Evolutionary conservation across 30 jellyfish, hydroid and myxozoan genomes (phyloP).

Genomic region (Catostylus mosaicus): DNA sequence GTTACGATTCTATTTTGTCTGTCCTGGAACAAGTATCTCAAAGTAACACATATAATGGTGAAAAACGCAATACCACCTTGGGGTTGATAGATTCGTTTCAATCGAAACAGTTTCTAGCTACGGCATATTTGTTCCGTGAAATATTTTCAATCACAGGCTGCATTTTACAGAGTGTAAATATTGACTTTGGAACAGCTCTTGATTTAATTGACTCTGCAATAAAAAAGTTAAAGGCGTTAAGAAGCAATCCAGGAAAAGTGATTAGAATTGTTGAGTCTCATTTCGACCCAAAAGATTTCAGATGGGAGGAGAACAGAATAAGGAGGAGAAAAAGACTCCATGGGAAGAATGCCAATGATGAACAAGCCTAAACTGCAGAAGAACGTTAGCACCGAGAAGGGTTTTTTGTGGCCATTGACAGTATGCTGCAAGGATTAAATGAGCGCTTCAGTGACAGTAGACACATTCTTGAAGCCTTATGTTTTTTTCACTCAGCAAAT

Average conservation of each 20-base stretch:
- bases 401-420: slow-evolving; percentile 42
- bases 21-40: slow-evolving; percentile 39
- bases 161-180: slow-evolving; percentile 33
- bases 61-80: slow-evolving; percentile 33
- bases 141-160: slow-evolving; percentile 42
- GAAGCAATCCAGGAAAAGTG: slow-evolving; percentile 31
- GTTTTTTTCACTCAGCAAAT: not conserved
- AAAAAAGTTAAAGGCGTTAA: slow-evolving; percentile 7
- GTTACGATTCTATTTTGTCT: slow-evolving; percentile 36
- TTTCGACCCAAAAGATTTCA: slow-evolving; percentile 29
- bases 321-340: slow-evolving; percentile 40
- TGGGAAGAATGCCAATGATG: slow-evolving; percentile 59
- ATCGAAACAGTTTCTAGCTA: slow-evolving; percentile 61
- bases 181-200: slow-evolving; percentile 51
- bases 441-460: slow-evolving; percentile 38
- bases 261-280: slow-evolving; percentile 12
- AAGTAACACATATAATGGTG: slow-evolving; percentile 27
- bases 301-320: slow-evolving; percentile 32
- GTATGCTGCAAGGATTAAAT: slow-evolving; percentile 43
- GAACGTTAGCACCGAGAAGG: slow-evolving; percentile 45
- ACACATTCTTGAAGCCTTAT: slow-evolving; percentile 40
- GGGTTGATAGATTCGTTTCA: slow-evolving; percentile 53
- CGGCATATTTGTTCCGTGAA: slow-evolving; percentile 47
- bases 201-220: slow-evolving; percentile 38
- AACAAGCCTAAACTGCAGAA: slow-evolving; percentile 33